A percentile compares a stretch with the other conserved stretches of the same genome.
Conservation (phyloP, 2,113 vertebrate species). For the Rhegmatorhina hoffmannsi region DNA sequence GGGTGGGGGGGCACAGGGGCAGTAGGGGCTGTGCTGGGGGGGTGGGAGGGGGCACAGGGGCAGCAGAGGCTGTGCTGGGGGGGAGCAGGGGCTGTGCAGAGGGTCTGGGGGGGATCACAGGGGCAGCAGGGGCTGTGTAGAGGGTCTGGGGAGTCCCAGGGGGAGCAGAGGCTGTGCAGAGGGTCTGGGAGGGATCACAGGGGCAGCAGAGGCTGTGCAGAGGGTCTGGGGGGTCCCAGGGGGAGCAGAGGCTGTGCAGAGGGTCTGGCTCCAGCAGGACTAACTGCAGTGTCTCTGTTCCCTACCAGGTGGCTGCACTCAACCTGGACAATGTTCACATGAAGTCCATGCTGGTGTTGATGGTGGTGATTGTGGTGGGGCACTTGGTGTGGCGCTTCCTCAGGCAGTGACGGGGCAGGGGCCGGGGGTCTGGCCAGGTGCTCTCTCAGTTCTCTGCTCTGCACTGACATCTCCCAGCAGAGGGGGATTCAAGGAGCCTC, state of each 20-base stretch:
- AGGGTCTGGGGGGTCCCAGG: neutral
- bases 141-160: no score
- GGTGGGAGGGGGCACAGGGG: no score
- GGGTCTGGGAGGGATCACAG: no score
- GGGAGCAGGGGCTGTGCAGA: no score
- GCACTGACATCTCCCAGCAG: neutral
- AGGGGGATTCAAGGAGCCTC: neutral
- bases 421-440: neutral
- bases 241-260: neutral
- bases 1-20: no score
- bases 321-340: constrained; percentile 69
- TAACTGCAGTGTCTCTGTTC: neutral
- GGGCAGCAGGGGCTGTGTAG: no score
- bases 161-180: no score
- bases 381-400: constrained; percentile 74
- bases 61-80: no score
- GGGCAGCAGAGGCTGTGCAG: neutral
- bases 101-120: no score
- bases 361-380: constrained; percentile 68
- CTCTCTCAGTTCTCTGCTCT: neutral
- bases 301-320: constrained; percentile 69
- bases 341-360: constrained; percentile 58
- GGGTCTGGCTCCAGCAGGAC: neutral
- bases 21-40: no score
- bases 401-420: constrained; percentile 52